Evolutionary conservation across 2,888 invertebrate genomes (phyloP).

Genomic region (Erebia aethiops): DNA sequence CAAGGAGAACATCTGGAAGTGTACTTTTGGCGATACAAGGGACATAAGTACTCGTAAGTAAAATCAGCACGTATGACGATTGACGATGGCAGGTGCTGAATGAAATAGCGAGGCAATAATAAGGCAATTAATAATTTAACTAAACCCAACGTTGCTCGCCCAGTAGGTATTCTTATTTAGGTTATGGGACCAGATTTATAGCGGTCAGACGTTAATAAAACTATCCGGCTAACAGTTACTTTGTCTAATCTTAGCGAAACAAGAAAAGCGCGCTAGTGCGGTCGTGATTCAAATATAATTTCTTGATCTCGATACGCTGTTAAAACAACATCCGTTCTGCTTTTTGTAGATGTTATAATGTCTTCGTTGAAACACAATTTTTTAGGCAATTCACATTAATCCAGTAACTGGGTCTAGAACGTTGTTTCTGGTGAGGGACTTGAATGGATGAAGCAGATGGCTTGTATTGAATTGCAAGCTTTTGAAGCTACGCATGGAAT

Average conservation of each 20-base stretch:
- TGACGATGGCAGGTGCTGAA: no score
- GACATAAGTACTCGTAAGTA: no score
- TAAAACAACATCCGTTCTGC: conserved; percentile 8
- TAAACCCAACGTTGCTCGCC: background rate
- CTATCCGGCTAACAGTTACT: conserved; percentile 19
- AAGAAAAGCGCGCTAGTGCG: conserved; percentile 10
- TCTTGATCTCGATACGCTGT: conserved; percentile 17
- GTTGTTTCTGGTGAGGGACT: no score
- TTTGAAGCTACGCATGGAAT: no score
- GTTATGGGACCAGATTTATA: conserved; percentile 13
- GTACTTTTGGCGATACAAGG: no score
- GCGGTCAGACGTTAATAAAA: conserved; percentile 14
- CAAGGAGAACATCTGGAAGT: no score
- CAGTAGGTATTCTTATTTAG: conserved; percentile 10
- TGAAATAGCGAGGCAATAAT: background rate
- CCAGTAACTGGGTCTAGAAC: no score
- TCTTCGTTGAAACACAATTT: background rate
- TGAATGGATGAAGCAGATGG: no score
- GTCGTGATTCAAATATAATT: conserved; percentile 20
- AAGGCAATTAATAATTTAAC: background rate
- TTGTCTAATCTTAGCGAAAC: conserved; percentile 13
- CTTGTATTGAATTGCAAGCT: no score
- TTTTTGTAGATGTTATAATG: conserved; percentile 12
- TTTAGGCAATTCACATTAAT: no score
- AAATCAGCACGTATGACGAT: no score